phyloP scores from a whole-genome alignment of 2,113 vertebrate species.

The Pangasianodon gigas region DNA sequence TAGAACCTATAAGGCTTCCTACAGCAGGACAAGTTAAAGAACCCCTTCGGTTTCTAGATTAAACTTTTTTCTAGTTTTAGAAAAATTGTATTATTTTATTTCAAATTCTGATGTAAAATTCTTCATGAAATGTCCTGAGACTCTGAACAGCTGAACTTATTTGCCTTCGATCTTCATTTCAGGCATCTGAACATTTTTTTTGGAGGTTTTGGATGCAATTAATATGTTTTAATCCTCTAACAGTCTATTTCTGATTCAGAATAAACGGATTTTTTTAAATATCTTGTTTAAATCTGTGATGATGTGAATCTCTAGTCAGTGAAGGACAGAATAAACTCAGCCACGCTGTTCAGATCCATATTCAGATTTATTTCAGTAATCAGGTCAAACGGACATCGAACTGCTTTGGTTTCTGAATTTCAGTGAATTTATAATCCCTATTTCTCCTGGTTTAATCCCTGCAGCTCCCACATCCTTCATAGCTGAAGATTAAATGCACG shows the following conservation, averaged over 20 bases:
- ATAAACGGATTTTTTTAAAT: not conserved
- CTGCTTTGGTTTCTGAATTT: not conserved
- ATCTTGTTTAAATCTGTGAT: not conserved
- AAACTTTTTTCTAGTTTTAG: not conserved
- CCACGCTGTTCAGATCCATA: not conserved
- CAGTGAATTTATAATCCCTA: not conserved
- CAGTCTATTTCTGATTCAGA: not conserved
- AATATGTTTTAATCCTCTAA: too few species aligned
- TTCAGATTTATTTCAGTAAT: conserved; percentile 11
- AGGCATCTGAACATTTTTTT: not conserved
- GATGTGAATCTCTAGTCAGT: not conserved
- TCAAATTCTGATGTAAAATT: not conserved
- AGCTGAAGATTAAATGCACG: not conserved
- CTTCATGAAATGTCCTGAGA: not conserved
- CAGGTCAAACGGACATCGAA: not conserved
- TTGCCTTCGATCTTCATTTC: not conserved
- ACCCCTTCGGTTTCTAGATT: not conserved
- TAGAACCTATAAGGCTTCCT: not conserved
- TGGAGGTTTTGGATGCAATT: too few species aligned
- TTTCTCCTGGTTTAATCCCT: not conserved
- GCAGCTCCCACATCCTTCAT: not conserved
- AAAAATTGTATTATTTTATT: not conserved
- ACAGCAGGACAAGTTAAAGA: not conserved
- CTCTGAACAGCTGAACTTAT: not conserved
- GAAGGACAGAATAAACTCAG: not conserved